Evolutionary conservation across 2,113 vertebrate species (phyloP), one percentile per base, ranked within the genome.

Genomic region (Salminus brasiliensis): DNA sequence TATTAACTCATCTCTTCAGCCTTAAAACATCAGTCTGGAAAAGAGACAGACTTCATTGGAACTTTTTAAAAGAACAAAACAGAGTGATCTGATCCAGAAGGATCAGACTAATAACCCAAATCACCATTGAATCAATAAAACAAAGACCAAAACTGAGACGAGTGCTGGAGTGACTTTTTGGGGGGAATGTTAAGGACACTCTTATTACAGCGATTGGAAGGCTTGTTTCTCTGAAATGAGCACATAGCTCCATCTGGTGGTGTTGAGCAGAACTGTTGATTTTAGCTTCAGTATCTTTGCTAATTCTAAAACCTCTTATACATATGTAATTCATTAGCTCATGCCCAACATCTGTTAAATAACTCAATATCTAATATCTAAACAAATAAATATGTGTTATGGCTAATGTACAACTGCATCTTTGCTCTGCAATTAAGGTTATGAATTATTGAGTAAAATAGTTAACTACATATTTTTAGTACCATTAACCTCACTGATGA

Each of bases 161-260:
- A 43, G 53, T 9, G 49, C 27, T 12, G 45, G 59, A 49, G 18
- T 60, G 4, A 29, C 18, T 29, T 66, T 3, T 60, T 59, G 21
- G 18, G 21, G n/a, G 57, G 1, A 11, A 21, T 62, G 2, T 45
- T 0, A 18, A 16, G 8, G 34, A 13, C 11, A 16, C 13, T 27
- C 9, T 11, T 29, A 12, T n/a, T 34, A 18, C 3, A 21, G 16
- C 47, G 5, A 23, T 32, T n/a, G 1, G 25, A 41, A 55, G 15
- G 45, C 27, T 25, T 39, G 18, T 16, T 82, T 25, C 2, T 53
- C n/a, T 72, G 15, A 60, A 60, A 72, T 60, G 82, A 69, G 16
- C 41, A 23, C 80, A 85, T 57, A 78, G 52, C 43, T 5, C 84
- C 86, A 79, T 57, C 85, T 87, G 62, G 67, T 86, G 86, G 81